These are phyloP conservation scores for Eristalis pertinax DNA, from an alignment of 2,888 invertebrate species.

Conservation along the genomic window DNA sequence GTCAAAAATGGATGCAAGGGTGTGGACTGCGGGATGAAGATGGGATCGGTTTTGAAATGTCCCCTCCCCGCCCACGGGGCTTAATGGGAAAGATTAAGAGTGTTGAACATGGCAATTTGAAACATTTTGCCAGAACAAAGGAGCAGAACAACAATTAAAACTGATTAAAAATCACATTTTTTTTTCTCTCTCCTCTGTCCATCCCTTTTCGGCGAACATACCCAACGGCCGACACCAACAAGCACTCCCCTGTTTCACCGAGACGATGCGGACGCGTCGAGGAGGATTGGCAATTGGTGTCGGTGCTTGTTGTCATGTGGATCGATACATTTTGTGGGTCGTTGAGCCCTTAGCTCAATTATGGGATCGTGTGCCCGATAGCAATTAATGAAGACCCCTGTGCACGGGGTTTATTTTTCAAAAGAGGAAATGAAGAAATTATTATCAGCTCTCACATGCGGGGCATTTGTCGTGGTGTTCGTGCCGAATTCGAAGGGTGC, in stretches of 20 bases:
- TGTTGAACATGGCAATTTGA: slow-evolving; percentile 44
- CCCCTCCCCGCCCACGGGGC: background rate
- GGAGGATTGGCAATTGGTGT: slow-evolving; percentile 41
- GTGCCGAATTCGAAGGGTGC: background rate
- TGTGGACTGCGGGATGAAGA: background rate
- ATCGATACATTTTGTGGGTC: slow-evolving; percentile 51
- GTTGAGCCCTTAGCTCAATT: slow-evolving; percentile 21
- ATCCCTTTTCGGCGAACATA: background rate
- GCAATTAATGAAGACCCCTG: slow-evolving; percentile 27
- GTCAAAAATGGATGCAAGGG: background rate
- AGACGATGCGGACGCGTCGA: background rate
- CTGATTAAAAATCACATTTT: slow-evolving; percentile 52
- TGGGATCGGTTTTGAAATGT: background rate
- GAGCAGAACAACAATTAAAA: slow-evolving; percentile 48
- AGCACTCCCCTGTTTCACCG: background rate
- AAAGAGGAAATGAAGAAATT: background rate
- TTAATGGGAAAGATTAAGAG: slow-evolving; percentile 7
- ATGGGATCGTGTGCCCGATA: slow-evolving; percentile 17
- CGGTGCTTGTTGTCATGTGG: slow-evolving; percentile 44
- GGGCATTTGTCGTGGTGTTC: background rate
- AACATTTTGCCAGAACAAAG: slow-evolving; percentile 36
- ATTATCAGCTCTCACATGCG: background rate
- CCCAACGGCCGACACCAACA: background rate
- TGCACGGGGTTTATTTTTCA: background rate
- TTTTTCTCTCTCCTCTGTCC: background rate